phyloP scores from a whole-genome alignment of 1,140 invertebrate genomes.

The Bicyclus anynana region DNA sequence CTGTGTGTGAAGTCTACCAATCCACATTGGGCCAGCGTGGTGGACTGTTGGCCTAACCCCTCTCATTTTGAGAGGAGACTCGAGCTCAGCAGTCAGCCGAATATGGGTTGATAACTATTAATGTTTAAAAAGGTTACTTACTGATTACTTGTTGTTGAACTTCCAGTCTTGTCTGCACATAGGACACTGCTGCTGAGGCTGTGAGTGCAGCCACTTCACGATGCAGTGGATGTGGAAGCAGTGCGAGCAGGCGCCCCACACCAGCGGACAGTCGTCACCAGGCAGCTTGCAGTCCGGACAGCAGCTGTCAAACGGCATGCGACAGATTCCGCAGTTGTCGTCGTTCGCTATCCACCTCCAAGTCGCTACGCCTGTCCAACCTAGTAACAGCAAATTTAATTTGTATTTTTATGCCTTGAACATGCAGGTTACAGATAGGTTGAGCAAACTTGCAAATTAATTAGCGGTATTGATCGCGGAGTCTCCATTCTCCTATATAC shows the following conservation, averaged over 20 bases:
- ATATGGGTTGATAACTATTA: too few species aligned
- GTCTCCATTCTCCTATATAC: too few species aligned
- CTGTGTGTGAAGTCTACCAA: too few species aligned
- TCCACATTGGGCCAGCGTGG: too few species aligned
- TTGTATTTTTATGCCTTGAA: neutral
- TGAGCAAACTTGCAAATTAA: too few species aligned
- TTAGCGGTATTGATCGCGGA: too few species aligned
- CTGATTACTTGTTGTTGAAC: conserved; percentile 87
- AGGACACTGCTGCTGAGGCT: conserved; percentile 97
- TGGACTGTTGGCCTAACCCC: too few species aligned
- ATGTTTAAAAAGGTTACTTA: conserved; percentile 33
- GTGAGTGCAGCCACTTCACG: conserved; percentile 99
- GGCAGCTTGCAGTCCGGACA: conserved; percentile 99
- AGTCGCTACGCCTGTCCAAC: conserved; percentile 96
- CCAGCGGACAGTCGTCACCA: conserved; percentile 98
- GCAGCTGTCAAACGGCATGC: conserved; percentile 98
- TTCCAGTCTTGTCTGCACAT: conserved; percentile 99
- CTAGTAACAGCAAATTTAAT: conserved; percentile 55
- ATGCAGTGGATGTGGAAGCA: conserved; percentile 99
- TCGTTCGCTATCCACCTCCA: conserved; percentile 99
- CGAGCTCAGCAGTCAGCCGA: too few species aligned
- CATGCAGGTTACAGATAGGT: too few species aligned
- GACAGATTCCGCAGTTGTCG: conserved; percentile 99
- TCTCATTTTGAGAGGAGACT: too few species aligned
- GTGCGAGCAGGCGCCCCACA: conserved; percentile 99